Evolutionary conservation across 2,113 vertebrate genomes (phyloP).

Genomic region (Petromus typicus): DNA sequence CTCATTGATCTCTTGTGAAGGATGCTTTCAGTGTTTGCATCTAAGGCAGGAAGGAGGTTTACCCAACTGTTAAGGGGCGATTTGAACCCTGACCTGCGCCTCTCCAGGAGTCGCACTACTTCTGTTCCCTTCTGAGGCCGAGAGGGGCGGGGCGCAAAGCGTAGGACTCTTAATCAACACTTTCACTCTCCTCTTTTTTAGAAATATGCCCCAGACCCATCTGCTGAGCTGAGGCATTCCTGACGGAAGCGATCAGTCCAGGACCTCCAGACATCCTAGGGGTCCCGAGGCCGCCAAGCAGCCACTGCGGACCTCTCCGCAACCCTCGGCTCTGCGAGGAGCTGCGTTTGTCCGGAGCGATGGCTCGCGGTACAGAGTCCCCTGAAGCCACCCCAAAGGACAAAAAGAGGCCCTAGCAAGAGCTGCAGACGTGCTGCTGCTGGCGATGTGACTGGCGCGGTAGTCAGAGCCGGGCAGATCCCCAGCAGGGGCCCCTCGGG

Average conservation of each 20-base stretch:
- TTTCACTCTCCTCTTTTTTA: conserved; percentile 38
- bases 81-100: fast-evolving
- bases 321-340: not conserved
- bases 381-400: not conserved
- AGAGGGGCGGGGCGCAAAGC: not conserved
- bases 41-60: not conserved
- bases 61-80: no score
- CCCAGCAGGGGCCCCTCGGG: not conserved
- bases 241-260: not conserved
- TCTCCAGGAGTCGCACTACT: not conserved
- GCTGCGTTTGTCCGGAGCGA: not conserved
- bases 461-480: not conserved
- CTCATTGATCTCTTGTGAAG: not conserved
- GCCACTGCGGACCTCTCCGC: not conserved
- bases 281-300: not conserved
- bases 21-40: not conserved
- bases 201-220: not conserved
- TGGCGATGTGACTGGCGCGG: conserved; percentile 61
- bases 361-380: not conserved
- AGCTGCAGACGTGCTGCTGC: not conserved
- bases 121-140: fast-evolving
- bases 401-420: not conserved
- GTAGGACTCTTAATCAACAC: not conserved
- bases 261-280: fast-evolving
- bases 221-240: not conserved